Evolutionary conservation across 2,888 invertebrate genomes (phyloP).

Genomic region (Zhuqinia jingwanae): DNA sequence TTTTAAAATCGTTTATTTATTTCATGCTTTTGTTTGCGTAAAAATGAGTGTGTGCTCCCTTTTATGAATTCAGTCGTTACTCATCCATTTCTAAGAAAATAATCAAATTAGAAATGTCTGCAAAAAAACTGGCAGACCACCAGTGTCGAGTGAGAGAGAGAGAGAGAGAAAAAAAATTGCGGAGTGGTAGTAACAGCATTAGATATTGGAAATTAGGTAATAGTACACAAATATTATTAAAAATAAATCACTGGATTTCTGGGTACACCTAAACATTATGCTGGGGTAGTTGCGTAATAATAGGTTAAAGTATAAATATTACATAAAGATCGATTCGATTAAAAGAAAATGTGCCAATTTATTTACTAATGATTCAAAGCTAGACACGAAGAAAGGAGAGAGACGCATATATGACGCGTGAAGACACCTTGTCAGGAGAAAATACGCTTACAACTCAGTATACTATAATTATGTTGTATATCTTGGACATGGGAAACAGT

Average conservation of each 20-base stretch:
- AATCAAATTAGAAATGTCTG: slow-evolving; percentile 40
- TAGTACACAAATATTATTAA: background rate
- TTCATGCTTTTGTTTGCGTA: slow-evolving; percentile 6
- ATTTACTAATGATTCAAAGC: slow-evolving; percentile 46
- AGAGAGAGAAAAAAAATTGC: too few relatives aligned
- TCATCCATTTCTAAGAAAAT: slow-evolving; percentile 50
- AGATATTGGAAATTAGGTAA: background rate
- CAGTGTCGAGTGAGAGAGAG: slow-evolving; percentile 20
- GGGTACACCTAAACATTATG: too few relatives aligned
- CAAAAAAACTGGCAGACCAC: slow-evolving; percentile 55
- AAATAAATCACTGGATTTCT: background rate
- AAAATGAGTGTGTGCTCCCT: background rate
- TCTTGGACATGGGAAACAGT: background rate
- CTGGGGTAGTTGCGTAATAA: slow-evolving; percentile 9
- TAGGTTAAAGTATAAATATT: slow-evolving; percentile 16
- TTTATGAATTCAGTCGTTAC: background rate
- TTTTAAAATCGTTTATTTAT: slow-evolving; percentile 32
- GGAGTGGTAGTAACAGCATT: background rate
- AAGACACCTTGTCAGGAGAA: slow-evolving; percentile 38
- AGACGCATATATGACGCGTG: slow-evolving; percentile 1
- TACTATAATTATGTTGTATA: background rate
- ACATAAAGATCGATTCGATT: slow-evolving; percentile 44
- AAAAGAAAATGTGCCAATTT: slow-evolving; percentile 41
- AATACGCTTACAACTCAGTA: background rate
- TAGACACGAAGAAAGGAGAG: background rate